phyloP scores from a whole-genome alignment of 2,888 invertebrate genomes.

The Drosophila stalkeri region DNA sequence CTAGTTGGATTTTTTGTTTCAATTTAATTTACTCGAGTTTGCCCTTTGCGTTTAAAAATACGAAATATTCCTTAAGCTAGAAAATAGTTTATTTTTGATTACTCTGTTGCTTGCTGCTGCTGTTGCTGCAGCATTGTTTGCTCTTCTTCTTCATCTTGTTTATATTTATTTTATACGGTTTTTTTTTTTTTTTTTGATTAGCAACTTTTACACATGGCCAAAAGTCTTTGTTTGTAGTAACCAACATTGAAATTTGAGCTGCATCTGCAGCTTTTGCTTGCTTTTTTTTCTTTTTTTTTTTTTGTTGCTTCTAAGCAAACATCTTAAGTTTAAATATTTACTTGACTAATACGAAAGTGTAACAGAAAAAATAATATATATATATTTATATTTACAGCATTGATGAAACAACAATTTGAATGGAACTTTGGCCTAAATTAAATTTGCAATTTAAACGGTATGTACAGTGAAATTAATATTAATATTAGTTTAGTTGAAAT shows the following conservation, averaged over 20 bases:
- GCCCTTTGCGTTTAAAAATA: slow-evolving; percentile 34
- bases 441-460: slow-evolving; percentile 21
- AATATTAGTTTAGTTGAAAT: slow-evolving; percentile 12
- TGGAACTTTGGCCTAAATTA: slow-evolving; percentile 36
- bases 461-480: slow-evolving; percentile 40
- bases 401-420: slow-evolving; percentile 29
- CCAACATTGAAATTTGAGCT: slow-evolving; percentile 19
- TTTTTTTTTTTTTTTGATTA: slow-evolving; percentile 56
- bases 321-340: slow-evolving; percentile 22
- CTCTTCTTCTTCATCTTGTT: not conserved
- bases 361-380: slow-evolving; percentile 31
- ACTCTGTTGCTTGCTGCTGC: slow-evolving; percentile 59
- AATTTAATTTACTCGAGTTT: slow-evolving; percentile 6
- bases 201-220: slow-evolving; percentile 42
- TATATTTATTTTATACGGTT: slow-evolving; percentile 58
- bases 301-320: slow-evolving; percentile 54
- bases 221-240: slow-evolving; percentile 31
- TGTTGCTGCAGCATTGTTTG: slow-evolving; percentile 7
- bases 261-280: not conserved
- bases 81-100: slow-evolving; percentile 77
- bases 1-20: slow-evolving; percentile 8
- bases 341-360: slow-evolving; percentile 13
- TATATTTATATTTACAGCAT: slow-evolving; percentile 43
- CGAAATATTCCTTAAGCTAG: slow-evolving; percentile 57
- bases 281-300: slow-evolving; percentile 8